These are phyloP conservation scores for Lithophane ornitopus DNA, from an alignment of 2,888 invertebrate species.

Conservation along the genomic window DNA sequence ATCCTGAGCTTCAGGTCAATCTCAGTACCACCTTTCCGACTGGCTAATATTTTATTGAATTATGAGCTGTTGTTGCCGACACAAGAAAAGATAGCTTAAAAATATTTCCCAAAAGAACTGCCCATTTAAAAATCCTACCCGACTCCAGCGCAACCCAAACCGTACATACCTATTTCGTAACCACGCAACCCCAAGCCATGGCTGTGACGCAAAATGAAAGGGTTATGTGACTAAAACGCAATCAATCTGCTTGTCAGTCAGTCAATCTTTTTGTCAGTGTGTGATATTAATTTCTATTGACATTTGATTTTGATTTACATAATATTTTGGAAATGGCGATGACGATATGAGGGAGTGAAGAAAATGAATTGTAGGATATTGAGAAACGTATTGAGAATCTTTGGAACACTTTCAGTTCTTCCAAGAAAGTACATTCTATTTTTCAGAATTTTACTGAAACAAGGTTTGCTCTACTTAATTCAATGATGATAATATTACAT, in stretches of 20 bases:
- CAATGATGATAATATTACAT: no score
- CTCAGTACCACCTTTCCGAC: background rate
- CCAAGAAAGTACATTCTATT: background rate
- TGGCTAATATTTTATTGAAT: background rate
- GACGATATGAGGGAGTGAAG: background rate
- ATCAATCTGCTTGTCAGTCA: constrained; percentile 75
- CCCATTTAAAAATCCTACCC: background rate
- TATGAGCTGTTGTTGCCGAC: background rate
- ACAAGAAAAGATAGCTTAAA: background rate
- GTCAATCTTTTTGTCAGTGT: constrained; percentile 71
- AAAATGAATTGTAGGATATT: background rate
- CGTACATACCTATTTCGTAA: constrained; percentile 30
- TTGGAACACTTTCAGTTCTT: background rate
- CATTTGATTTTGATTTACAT: constrained; percentile 55
- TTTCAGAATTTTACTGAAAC: background rate
- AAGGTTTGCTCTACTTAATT: background rate
- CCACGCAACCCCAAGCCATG: constrained; percentile 66
- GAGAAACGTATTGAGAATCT: background rate
- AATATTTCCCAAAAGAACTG: background rate
- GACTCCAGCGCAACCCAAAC: background rate
- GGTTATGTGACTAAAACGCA: constrained; percentile 73
- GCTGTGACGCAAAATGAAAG: constrained; percentile 73
- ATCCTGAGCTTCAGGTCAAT: background rate
- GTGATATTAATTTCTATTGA: constrained; percentile 71
- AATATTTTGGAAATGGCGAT: constrained; percentile 33